Conservation (phyloP, 2,888 invertebrate species). For the Andricus quercusramuli region DNA sequence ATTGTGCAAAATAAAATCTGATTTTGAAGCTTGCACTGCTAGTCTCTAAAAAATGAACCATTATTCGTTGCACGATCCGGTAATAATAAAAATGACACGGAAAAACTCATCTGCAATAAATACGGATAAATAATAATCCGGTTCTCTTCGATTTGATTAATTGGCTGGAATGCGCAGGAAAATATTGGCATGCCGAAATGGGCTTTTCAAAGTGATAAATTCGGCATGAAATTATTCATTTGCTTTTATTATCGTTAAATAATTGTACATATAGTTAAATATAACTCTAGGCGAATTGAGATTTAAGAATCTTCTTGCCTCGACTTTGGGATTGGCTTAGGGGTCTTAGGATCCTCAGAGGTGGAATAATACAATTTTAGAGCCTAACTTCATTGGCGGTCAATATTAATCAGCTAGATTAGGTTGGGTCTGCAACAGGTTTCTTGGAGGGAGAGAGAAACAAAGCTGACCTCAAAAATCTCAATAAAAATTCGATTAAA, state of each 20-base stretch:
- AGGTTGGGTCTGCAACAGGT: background rate
- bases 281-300: background rate
- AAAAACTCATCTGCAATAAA: conserved; percentile 47
- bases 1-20: conserved; percentile 29
- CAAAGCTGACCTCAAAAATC: background rate
- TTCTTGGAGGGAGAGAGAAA: background rate
- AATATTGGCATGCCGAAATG: background rate
- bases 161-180: background rate
- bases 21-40: conserved; percentile 13
- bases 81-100: conserved; percentile 55
- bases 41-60: background rate
- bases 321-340: background rate
- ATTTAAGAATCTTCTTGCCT: background rate
- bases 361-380: background rate
- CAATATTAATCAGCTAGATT: background rate
- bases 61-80: conserved; percentile 26
- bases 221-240: background rate
- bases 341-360: background rate
- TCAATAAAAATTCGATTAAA: background rate
- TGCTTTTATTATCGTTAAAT: background rate
- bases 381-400: background rate
- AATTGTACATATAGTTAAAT: background rate
- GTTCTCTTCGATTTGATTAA: conserved; percentile 14
- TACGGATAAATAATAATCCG: conserved; percentile 22
- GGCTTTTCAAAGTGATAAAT: background rate